Evolutionary conservation across 37 sponge, comb jelly and placozoan species (phyloP).

Genomic region (Tethya wilhelma): DNA sequence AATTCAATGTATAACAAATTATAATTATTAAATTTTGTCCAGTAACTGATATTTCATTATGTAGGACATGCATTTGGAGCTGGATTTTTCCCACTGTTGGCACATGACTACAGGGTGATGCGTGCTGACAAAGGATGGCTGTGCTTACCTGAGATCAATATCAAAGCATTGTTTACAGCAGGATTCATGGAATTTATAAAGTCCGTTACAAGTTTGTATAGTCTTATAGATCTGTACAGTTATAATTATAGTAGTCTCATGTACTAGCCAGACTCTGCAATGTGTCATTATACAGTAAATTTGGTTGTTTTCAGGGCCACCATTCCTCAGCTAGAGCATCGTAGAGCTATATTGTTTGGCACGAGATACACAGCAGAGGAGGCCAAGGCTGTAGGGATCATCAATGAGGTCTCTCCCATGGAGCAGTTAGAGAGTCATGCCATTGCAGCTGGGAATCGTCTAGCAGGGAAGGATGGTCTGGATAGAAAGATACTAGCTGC

Average conservation of each 20-base stretch:
- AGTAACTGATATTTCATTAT: not conserved
- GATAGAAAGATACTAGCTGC: conserved; percentile 32
- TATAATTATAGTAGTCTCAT: not conserved
- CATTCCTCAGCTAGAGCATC: conserved; percentile 38
- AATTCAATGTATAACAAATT: no score
- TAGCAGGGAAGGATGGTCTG: conserved; percentile 32
- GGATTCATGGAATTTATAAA: conserved; percentile 37
- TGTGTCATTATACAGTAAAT: not conserved
- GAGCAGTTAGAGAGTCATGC: conserved; percentile 31
- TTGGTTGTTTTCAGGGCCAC: conserved; percentile 23
- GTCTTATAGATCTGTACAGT: not conserved
- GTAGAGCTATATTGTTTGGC: conserved; percentile 36
- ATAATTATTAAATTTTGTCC: no score
- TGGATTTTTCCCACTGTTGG: conserved; percentile 56
- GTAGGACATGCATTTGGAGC: conserved; percentile 75
- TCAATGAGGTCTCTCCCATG: conserved; percentile 26
- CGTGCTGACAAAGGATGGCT: conserved; percentile 65
- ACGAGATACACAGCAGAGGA: conserved; percentile 68
- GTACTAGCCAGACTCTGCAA: not conserved
- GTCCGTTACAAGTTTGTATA: conserved; percentile 8
- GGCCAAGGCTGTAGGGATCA: conserved; percentile 33
- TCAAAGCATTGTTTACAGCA: conserved; percentile 38
- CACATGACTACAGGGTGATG: conserved; percentile 77
- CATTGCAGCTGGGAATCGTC: conserved; percentile 20
- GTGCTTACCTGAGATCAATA: conserved; percentile 50